Evolutionary conservation across 2,888 invertebrate species (phyloP).

Genomic region (Erebia epiphron): DNA sequence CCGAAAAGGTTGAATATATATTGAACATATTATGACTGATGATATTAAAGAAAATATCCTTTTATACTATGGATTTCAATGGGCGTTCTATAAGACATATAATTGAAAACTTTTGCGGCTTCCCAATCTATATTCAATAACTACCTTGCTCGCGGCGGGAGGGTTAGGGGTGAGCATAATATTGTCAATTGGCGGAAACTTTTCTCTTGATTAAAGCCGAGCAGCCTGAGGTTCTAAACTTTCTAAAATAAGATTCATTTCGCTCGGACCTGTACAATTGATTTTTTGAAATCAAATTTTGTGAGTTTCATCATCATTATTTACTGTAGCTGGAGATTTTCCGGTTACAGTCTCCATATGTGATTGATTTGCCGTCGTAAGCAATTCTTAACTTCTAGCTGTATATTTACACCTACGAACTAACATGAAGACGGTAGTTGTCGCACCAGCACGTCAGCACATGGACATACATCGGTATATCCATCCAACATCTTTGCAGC

Average conservation of each 20-base stretch:
- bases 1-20: no score
- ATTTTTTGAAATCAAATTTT: neutral
- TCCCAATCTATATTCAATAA: conserved; percentile 20
- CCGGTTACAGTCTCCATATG: neutral
- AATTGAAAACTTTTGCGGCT: conserved; percentile 15
- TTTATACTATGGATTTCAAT: neutral
- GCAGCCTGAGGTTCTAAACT: neutral
- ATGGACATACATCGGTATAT: no score
- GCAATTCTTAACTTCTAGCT: no score
- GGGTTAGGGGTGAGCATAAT: conserved; percentile 3
- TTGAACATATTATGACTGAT: no score
- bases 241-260: neutral
- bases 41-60: no score
- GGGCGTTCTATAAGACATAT: conserved; percentile 2
- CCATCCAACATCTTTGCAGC: no score
- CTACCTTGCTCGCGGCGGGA: neutral
- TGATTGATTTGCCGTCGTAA: no score
- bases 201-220: conserved; percentile 12
- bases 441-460: no score
- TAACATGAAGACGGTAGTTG: no score
- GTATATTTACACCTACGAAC: no score
- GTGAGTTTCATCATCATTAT: neutral
- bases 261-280: neutral
- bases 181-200: conserved; percentile 10
- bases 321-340: no score